phyloP scores from a whole-genome alignment of 2,888 invertebrate species.

The Polymixis lichenea region DNA sequence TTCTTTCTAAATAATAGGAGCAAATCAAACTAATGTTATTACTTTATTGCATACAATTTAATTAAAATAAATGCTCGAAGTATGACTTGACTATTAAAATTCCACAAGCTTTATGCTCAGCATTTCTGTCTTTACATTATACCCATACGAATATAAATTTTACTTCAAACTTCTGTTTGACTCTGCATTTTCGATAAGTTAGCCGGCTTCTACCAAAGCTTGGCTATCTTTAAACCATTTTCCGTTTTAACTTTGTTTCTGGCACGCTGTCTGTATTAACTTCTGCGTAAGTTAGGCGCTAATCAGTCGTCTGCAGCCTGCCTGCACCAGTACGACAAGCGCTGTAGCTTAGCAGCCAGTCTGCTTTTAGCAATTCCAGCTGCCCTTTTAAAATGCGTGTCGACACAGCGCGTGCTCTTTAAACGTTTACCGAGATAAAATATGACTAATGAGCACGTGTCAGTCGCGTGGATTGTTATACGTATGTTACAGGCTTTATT shows the following conservation, averaged over 20 bases:
- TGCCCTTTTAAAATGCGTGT: not conserved
- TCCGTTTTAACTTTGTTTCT: not conserved
- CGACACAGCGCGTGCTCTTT: conserved; percentile 8
- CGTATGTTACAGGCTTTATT: not conserved
- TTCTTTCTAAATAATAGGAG: no score
- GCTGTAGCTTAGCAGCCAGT: conserved; percentile 6
- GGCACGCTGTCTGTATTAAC: not conserved
- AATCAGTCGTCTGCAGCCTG: conserved; percentile 27
- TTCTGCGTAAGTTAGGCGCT: conserved; percentile 14
- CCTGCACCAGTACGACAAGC: conserved; percentile 19
- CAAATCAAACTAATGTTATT: no score
- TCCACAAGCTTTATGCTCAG: not conserved
- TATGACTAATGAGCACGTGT: conserved; percentile 24
- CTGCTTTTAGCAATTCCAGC: conserved; percentile 2
- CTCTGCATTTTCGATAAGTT: not conserved
- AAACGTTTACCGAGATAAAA: conserved; percentile 6
- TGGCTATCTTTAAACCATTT: not conserved
- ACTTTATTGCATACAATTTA: not conserved
- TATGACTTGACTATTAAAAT: not conserved
- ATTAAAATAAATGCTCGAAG: not conserved
- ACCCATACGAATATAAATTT: not conserved
- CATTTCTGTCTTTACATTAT: not conserved
- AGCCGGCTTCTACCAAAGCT: not conserved
- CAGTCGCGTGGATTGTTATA: not conserved
- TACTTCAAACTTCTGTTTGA: not conserved